Conservation (phyloP, 2,888 invertebrate species). For the Vanessa cardui region DNA sequence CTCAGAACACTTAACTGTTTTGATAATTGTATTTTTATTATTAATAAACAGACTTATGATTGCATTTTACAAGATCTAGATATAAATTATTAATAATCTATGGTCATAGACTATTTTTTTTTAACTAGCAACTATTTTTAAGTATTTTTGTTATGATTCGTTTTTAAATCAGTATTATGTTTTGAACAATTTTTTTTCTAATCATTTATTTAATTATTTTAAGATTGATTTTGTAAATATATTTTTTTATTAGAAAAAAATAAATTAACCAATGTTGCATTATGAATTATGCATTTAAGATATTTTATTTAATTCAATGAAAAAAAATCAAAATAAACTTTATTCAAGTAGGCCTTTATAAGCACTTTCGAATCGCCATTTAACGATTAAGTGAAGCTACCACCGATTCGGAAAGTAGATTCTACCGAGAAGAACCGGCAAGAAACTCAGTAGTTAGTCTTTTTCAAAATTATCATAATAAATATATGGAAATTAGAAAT, state of each 20-base stretch:
- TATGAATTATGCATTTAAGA: neutral
- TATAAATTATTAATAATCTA: neutral
- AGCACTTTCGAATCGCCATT: too few relatives aligned
- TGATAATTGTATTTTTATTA: neutral
- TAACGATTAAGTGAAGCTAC: too few relatives aligned
- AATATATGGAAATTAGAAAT: too few relatives aligned
- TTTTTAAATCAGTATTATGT: conserved; percentile 22
- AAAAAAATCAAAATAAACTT: too few relatives aligned
- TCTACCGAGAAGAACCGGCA: too few relatives aligned
- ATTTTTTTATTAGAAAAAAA: neutral
- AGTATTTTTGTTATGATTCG: neutral
- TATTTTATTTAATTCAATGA: too few relatives aligned
- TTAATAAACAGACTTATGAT: conserved; percentile 1
- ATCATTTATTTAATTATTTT: neutral
- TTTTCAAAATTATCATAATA: too few relatives aligned
- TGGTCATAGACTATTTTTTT: conserved; percentile 8
- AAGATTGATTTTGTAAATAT: conserved; percentile 3
- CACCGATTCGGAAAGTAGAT: too few relatives aligned
- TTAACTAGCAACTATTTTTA: neutral
- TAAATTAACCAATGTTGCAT: neutral
- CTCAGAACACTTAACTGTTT: too few relatives aligned
- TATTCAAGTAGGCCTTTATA: too few relatives aligned
- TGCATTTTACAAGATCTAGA: conserved; percentile 8
- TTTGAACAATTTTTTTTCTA: conserved; percentile 11
- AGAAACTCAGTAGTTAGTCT: too few relatives aligned